phyloP scores from a whole-genome alignment of 2,888 invertebrate species.

The Andrena hattorfiana region DNA sequence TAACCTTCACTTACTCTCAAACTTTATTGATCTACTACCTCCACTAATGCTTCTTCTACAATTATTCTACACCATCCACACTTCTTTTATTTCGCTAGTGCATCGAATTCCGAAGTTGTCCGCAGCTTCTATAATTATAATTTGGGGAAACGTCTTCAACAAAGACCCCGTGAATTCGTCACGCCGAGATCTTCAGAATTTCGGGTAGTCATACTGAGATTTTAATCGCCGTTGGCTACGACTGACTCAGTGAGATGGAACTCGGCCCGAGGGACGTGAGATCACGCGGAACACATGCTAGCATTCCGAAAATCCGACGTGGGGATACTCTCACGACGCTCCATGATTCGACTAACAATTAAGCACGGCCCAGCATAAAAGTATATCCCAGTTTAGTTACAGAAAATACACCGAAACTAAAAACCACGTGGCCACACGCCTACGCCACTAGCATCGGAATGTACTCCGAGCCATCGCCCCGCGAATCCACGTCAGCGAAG shows the following conservation, averaged over 20 bases:
- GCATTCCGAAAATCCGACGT: conserved; percentile 43
- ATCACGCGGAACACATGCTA: conserved; percentile 41
- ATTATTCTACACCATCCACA: too few relatives aligned
- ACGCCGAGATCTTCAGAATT: conserved; percentile 28
- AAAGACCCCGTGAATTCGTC: background rate
- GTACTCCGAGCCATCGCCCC: too few relatives aligned
- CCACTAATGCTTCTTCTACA: too few relatives aligned
- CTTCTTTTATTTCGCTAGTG: background rate
- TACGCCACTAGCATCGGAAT: too few relatives aligned
- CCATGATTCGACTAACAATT: conserved; percentile 20
- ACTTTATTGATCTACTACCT: too few relatives aligned
- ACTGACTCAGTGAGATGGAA: conserved; percentile 79
- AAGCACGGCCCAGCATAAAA: background rate
- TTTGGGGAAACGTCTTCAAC: conserved; percentile 11
- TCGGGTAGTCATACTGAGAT: conserved; percentile 65
- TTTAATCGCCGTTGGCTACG: conserved; percentile 65
- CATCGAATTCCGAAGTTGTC: background rate
- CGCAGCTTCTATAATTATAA: background rate
- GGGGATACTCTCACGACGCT: conserved; percentile 14
- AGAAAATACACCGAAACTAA: too few relatives aligned
- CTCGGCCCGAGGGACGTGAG: conserved; percentile 67
- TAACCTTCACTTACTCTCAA: too few relatives aligned
- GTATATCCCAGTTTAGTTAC: background rate
- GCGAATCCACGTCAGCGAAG: too few relatives aligned
- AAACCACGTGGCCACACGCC: too few relatives aligned